Conservation (phyloP, 2,888 invertebrate genomes). For the Epirrita christyi region DNA sequence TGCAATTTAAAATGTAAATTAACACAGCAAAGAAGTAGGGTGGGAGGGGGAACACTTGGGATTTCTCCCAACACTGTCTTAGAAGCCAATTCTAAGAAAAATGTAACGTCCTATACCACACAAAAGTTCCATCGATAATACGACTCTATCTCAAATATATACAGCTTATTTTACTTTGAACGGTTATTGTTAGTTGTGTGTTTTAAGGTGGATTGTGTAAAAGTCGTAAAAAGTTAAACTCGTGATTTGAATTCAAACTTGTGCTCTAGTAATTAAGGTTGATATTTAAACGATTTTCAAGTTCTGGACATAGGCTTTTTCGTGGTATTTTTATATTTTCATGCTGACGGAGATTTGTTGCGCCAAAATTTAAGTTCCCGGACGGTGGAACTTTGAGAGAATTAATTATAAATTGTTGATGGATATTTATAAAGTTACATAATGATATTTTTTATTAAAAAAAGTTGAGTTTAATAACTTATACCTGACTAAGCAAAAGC, state of each 20-base stretch:
- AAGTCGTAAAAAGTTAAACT: slow-evolving; percentile 46
- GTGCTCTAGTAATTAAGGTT: slow-evolving; percentile 31
- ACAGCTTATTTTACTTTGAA: slow-evolving; percentile 19
- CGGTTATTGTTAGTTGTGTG: background rate
- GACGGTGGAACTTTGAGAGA: slow-evolving; percentile 24
- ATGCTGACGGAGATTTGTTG: slow-evolving; percentile 71
- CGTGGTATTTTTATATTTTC: slow-evolving; percentile 71
- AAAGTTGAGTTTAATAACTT: too few relatives aligned
- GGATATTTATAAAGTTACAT: background rate
- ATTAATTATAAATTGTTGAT: slow-evolving; percentile 28
- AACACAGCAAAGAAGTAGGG: slow-evolving; percentile 83
- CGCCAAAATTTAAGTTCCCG: slow-evolving; percentile 54
- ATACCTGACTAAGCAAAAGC: too few relatives aligned
- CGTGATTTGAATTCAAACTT: slow-evolving; percentile 43
- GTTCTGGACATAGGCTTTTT: slow-evolving; percentile 59
- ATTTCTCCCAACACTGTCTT: slow-evolving; percentile 74
- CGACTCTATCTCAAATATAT: rapidly evolving
- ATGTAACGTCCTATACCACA: slow-evolving; percentile 8
- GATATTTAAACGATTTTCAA: slow-evolving; percentile 37
- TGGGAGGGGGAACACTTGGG: slow-evolving; percentile 63
- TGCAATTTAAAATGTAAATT: slow-evolving; percentile 86
- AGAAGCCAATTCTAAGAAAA: slow-evolving; percentile 52
- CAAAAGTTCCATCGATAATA: slow-evolving; percentile 5
- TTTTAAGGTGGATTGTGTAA: slow-evolving; percentile 9
- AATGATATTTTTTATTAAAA: too few relatives aligned